These are phyloP conservation scores for Melopsittacus undulatus DNA, from an alignment of 2,797 vertebrate species.

Conservation along the genomic window DNA sequence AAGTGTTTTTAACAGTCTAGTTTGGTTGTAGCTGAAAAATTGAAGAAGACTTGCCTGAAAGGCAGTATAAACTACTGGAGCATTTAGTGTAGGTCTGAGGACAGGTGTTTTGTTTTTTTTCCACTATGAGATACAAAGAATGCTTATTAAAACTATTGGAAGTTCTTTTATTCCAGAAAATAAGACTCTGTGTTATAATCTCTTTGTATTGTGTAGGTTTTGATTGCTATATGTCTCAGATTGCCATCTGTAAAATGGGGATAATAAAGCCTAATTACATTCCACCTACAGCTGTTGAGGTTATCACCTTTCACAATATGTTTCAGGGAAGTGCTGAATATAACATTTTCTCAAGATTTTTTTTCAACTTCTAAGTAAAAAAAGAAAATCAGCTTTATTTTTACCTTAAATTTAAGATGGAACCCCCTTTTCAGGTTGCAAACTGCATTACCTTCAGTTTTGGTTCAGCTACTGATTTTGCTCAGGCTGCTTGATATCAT, in stretches of 20 bases:
- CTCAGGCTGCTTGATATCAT: fast-evolving
- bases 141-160: neutral
- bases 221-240: neutral
- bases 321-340: neutral
- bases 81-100: neutral
- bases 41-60: neutral
- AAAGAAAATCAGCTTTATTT: neutral
- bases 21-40: neutral
- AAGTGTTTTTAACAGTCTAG: neutral
- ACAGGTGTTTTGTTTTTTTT: neutral
- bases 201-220: neutral
- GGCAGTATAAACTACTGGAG: neutral
- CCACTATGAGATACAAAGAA: neutral
- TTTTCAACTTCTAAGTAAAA: neutral
- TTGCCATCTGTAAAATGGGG: neutral
- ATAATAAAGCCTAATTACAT: constrained; percentile 38
- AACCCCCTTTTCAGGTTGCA: neutral
- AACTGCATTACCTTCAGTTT: neutral
- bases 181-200: neutral
- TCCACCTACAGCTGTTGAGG: constrained; percentile 25
- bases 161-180: neutral
- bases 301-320: constrained; percentile 27
- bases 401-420: neutral
- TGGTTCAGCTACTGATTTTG: neutral
- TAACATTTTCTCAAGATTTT: neutral